A percentile compares a stretch with the other conserved stretches of the same genome.
These are phyloP conservation scores for Benthochromis sp. DNA, from an alignment of 2,113 vertebrate genomes.

Conservation along the genomic window DNA sequence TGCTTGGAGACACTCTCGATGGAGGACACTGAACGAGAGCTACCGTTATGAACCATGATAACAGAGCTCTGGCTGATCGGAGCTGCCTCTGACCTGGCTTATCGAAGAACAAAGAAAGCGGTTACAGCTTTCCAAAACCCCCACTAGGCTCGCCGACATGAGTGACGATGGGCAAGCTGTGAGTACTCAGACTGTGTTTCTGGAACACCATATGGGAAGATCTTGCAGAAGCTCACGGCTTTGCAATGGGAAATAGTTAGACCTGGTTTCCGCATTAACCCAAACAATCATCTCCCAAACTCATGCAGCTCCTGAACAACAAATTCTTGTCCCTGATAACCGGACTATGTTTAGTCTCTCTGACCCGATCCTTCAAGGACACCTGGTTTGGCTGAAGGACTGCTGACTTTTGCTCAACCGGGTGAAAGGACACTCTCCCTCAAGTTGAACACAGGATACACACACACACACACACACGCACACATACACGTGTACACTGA, in stretches of 20 bases:
- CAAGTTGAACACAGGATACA: neutral
- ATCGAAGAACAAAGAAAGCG: neutral
- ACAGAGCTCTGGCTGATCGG: neutral
- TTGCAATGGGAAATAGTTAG: neutral
- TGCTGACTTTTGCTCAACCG: neutral
- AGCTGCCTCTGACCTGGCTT: neutral
- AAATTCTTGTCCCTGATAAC: neutral
- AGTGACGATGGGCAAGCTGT: neutral
- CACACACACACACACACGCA: neutral
- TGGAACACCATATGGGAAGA: neutral
- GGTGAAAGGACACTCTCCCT: neutral
- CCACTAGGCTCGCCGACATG: fast-evolving
- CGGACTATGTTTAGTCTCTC: neutral
- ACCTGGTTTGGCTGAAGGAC: neutral
- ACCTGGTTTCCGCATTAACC: fast-evolving
- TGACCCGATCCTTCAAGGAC: neutral
- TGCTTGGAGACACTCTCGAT: neutral
- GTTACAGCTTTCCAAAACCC: neutral
- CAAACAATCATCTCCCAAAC: neutral
- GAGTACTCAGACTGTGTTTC: neutral
- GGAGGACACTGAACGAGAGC: neutral
- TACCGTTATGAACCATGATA: neutral
- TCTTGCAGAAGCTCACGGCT: neutral
- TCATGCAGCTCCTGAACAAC: neutral
- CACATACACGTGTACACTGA: neutral